A percentile compares a stretch with the other conserved stretches of the same genome.
Evolutionary conservation across 2,113 vertebrate genomes (phyloP).

Genomic region (Mormyrus lacerda): DNA sequence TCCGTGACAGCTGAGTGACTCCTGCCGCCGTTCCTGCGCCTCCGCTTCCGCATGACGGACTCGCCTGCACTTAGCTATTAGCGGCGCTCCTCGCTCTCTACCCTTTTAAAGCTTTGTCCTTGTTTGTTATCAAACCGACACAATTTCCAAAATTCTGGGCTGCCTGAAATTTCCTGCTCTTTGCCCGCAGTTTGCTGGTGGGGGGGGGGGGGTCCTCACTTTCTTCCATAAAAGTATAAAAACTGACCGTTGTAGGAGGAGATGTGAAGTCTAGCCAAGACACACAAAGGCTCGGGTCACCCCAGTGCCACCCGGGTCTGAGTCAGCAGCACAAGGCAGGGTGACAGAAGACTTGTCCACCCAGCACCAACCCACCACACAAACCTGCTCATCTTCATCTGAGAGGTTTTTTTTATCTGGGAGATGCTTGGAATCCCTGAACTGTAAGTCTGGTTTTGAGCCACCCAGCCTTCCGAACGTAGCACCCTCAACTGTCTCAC

Average conservation of each 20-base stretch:
- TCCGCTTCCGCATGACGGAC: not conserved
- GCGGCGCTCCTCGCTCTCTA: not conserved
- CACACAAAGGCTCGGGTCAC: constrained; percentile 8
- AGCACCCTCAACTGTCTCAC: not conserved
- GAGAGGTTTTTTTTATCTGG: not conserved
- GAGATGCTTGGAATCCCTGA: constrained; percentile 3
- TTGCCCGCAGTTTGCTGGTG: not conserved
- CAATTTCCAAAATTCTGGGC: constrained; percentile 10
- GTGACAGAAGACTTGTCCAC: not conserved
- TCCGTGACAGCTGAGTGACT: not conserved
- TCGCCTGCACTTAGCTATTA: not conserved
- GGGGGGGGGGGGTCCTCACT: not conserved
- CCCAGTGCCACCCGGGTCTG: not conserved
- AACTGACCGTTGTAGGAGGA: constrained; percentile 8
- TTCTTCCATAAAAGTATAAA: constrained; percentile 29
- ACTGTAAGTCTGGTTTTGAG: not conserved
- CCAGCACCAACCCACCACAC: not conserved
- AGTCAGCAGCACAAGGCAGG: not conserved
- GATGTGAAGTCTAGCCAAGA: constrained; percentile 15
- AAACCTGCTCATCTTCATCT: not conserved
- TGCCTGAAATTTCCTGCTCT: constrained; percentile 4
- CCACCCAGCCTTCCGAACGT: not conserved
- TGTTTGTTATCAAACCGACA: constrained; percentile 11
- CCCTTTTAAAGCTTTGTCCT: constrained; percentile 15
- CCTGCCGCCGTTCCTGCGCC: not conserved